phyloP scores from a whole-genome alignment of 1,140 invertebrate species.

The Stegodyphus mimosarum region DNA sequence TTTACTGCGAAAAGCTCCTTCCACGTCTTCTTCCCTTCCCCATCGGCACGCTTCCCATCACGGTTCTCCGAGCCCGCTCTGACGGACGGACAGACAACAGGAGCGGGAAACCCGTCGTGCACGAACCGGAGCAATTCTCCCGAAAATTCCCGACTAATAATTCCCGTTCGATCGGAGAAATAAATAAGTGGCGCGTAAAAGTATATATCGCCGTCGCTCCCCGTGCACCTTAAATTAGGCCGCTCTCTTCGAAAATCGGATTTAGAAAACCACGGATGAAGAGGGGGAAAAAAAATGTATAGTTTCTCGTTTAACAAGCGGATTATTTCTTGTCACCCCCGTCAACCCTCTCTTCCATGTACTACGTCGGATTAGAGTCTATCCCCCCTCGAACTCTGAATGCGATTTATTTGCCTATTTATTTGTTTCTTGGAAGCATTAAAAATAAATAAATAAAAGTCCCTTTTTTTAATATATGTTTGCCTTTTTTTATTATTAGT shows the following conservation, averaged over 20 bases:
- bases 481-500: too few relatives aligned
- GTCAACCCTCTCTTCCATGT: neutral
- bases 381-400: neutral
- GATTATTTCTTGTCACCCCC: conserved; percentile 21
- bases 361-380: conserved; percentile 16
- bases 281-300: neutral
- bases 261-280: conserved; percentile 24
- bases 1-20: too few relatives aligned
- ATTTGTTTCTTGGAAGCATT: too few relatives aligned
- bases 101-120: too few relatives aligned
- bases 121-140: too few relatives aligned
- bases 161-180: neutral
- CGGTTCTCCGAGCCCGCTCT: too few relatives aligned
- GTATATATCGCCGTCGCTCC: neutral
- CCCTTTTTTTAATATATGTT: too few relatives aligned
- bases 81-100: too few relatives aligned
- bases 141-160: too few relatives aligned
- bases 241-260: conserved; percentile 30
- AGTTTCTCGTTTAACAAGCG: conserved; percentile 42
- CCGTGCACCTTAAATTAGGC: conserved; percentile 16
- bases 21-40: too few relatives aligned
- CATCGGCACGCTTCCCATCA: too few relatives aligned
- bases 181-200: conserved; percentile 32
- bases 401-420: neutral
- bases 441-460: too few relatives aligned